Base-by-base conservation (phyloP, 2,113 vertebrate genomes). In the Microcebus ravelobensis region DNA sequence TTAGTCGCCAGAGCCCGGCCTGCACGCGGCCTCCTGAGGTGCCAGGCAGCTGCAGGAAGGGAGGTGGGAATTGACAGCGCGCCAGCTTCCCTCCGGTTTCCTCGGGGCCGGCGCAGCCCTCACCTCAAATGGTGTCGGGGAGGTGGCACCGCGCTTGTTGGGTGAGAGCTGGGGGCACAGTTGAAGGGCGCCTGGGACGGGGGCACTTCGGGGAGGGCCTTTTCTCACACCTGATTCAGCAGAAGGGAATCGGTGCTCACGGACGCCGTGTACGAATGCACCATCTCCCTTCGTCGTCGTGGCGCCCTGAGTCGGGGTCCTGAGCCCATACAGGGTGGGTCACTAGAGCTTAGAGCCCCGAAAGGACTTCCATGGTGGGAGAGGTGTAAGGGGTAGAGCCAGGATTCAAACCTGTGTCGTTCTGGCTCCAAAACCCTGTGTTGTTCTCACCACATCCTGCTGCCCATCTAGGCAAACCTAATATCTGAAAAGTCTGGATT, bases 201-300 rank as follows among this genome's bases (percentile, higher is more conserved):
- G 59, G 52, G 57, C 57, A 3, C 45, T 21, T 8, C 1, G 0
- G n/a, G 27, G 2, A 17, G 15, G 76, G 20, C 61, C 55, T 48
- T 50, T 17, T 68, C 71, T 27, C 13, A 27, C 1, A 1, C 31
- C 27, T 52, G 5, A 6, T 11, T 81, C 55, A 6, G 5, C 61
- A 39, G 67, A 21, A 82, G n/a, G 52, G 39, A 11, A 2, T 8
- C 0, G 12, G 14, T 3, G 4, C 29, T 42, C 11, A 3, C 4
- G 4, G 18, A 59, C 5, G 2, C 67, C 2, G 1, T 50, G n/a
- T 17, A 6, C 20, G 4, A 0, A 3, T 25, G 6, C 0, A 0
- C 0, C 18, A 1, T 34, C 15, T 59, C n/a, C 70, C 25, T 21
- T 27, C 3, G 3, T 31, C 74, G 31, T 59, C 65, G 6, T 10